Base-by-base conservation (phyloP, 2,113 vertebrate species). In the Tringa solitaria region DNA sequence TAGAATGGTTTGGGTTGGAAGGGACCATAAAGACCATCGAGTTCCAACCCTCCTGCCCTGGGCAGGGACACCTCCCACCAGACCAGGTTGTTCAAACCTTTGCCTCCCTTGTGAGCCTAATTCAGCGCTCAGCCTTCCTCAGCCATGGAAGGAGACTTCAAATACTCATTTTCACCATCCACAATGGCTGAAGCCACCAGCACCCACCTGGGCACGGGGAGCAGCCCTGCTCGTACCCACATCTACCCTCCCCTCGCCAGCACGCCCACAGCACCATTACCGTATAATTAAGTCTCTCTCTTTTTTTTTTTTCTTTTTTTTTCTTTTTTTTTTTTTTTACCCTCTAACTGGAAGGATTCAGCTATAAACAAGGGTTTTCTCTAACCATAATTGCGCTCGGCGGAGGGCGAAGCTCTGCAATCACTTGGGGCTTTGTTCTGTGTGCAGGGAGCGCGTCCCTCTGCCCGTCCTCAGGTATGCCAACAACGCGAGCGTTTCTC, bases 281-380 rank as follows among this genome's bases (percentile, higher is more conserved):
- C 79, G 80, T 92, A 27, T 95, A 94, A 97, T 96, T 95, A 95
- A 92, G 77, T 74, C 89, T 24, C 72, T 74, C 72, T 79, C n/a
- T 28, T 32, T 63, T 77, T 43, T 51, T 26, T 51, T 27, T 14
- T 51, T 50, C 14, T 50, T 26, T 26, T 26, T 48, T 11, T 48
- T 12, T 22, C 6, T 27, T 27, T 51, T 51, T 26, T 14, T 51
- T 51, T 51, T 27, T 27, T 51, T 27, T 51, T 12, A 8, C 48
- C 50, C 48, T 77, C 51, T 32, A 24, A 4, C 80, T 84, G 86
- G 88, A 93, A 93, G 79, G 93, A 59, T 93, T 78, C 77, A 92
- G 80, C 89, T 39, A 30, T 89, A 87, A 97, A 93, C 81, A 94
- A 84, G 84, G 87, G 87, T 69, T 96, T 91, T 96, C 92, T 93